Percentiles rank a stretch among this genome's conserved stretches.
Evolutionary conservation across 2,888 invertebrate genomes (phyloP).

Genomic region (Margaritifera margaritifera): DNA sequence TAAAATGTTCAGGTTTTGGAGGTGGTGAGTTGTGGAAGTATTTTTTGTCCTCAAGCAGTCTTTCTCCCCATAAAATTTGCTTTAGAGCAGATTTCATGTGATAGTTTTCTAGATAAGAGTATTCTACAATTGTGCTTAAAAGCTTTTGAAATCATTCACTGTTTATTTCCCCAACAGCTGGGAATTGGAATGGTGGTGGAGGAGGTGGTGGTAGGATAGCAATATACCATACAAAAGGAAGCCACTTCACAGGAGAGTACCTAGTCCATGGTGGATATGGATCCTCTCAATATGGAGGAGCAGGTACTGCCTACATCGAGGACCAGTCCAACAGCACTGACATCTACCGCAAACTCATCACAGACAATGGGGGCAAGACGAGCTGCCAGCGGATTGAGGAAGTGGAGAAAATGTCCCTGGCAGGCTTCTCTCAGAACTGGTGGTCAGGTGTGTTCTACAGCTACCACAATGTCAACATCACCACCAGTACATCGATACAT

Average conservation of each 20-base stretch:
- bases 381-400: slow-evolving; percentile 39
- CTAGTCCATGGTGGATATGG: slow-evolving; percentile 50
- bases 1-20: too few relatives aligned
- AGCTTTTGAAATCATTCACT: too few relatives aligned
- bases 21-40: too few relatives aligned
- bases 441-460: slow-evolving; percentile 22
- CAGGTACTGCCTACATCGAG: slow-evolving; percentile 53
- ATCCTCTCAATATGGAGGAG: slow-evolving; percentile 40
- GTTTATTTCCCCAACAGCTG: slow-evolving; percentile 17
- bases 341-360: slow-evolving; percentile 22
- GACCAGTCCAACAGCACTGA: slow-evolving; percentile 12
- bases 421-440: slow-evolving; percentile 9
- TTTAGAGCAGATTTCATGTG: too few relatives aligned
- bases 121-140: too few relatives aligned
- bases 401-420: slow-evolving; percentile 40
- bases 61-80: too few relatives aligned
- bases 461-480: slow-evolving; percentile 36
- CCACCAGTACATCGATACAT: slow-evolving; percentile 16
- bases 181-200: slow-evolving; percentile 47
- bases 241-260: slow-evolving; percentile 51
- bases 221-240: slow-evolving; percentile 46
- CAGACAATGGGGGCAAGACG: slow-evolving; percentile 45
- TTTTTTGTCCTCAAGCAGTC: too few relatives aligned
- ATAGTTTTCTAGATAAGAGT: too few relatives aligned
- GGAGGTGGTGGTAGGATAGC: slow-evolving; percentile 59